Evolutionary conservation across 2,888 invertebrate species (phyloP), one percentile per base, ranked within the genome.

Genomic region (Macrophya annulata): DNA sequence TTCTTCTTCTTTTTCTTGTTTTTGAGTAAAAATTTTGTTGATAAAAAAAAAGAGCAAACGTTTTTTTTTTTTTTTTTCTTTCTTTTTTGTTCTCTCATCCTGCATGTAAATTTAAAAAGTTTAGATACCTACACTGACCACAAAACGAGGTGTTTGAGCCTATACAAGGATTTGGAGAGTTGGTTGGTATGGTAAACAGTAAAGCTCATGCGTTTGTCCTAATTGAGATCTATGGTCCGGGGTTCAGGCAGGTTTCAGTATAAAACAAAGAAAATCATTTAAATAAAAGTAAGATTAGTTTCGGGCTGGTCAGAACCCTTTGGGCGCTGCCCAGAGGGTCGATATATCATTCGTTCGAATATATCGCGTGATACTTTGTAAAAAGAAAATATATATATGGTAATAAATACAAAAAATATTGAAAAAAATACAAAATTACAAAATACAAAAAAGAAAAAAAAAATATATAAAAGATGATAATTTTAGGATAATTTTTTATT

Each of bases 261-360:
- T 74, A 74, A 74, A 72, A 72, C 71, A 43, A 72, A 74, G 45
- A 74, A 45, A 74, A 74, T 74, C 45, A 74, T 74, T 45, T 74
- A 74, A 43, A 74, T 74, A 74, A 74, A 74, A 48, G 74, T 74
- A 74, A 74, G 74, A 74, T 74, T 74, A 74, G 74, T 74, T 45
- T 74, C n/a, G 15, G 45, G 1, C 45, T 5, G 12, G 9, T 3
- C 1, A 6, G 17, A 72, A 43, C 71, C 71, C 71, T 9, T 40
- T 8, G 21, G 43, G 40, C 43, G 9, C 17, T 25, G 10, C 48
- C 12, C 48, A 9, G 43, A 40, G 43, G 43, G 17, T n/a, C 43
- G 31, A 72, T 43, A 10, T 37, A 72, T 72, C 71, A 72, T 72
- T 72, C 43, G 3, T 15, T 40, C 62, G 12, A 3, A 12, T 48